These are phyloP conservation scores for Yoshiicerus persimilis DNA, from an alignment of 1,140 invertebrate species.

Conservation along the genomic window DNA sequence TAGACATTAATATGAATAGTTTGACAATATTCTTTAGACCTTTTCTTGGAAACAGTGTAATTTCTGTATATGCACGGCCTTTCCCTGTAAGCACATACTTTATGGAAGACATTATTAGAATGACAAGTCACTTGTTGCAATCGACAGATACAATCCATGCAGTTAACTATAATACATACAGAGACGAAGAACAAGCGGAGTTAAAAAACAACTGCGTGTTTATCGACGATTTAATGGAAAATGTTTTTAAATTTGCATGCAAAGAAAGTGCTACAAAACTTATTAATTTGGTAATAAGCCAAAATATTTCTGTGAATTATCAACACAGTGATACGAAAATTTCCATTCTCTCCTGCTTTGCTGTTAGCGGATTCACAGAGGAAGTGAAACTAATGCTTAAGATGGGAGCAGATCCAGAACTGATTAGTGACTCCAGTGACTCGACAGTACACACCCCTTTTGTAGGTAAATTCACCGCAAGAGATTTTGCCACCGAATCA, in stretches of 20 bases:
- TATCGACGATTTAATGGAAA: slow-evolving; percentile 62
- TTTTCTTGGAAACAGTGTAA: slow-evolving; percentile 63
- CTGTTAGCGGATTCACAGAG: slow-evolving; percentile 65
- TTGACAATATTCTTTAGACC: slow-evolving; percentile 81
- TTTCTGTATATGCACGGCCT: slow-evolving; percentile 60
- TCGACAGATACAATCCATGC: slow-evolving; percentile 57
- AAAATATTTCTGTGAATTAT: slow-evolving; percentile 66
- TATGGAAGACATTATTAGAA: slow-evolving; percentile 75
- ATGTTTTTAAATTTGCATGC: slow-evolving; percentile 63
- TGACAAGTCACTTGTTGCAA: not conserved
- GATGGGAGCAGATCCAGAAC: slow-evolving; percentile 67
- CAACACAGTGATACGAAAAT: slow-evolving; percentile 64
- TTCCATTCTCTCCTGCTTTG: slow-evolving; percentile 75
- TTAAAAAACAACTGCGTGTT: slow-evolving; percentile 52
- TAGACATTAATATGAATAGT: slow-evolving; percentile 77
- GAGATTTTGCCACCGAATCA: not conserved
- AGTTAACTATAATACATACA: not conserved
- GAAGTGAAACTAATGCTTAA: slow-evolving; percentile 68
- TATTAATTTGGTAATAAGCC: slow-evolving; percentile 70
- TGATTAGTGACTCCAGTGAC: slow-evolving; percentile 55
- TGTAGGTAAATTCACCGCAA: not conserved
- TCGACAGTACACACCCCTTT: not conserved
- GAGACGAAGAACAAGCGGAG: not conserved
- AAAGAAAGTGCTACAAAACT: slow-evolving; percentile 64
- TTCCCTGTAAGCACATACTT: slow-evolving; percentile 76